Base-by-base conservation (phyloP, 2,797 vertebrate species). In the Myiothlypis chrysogaster region DNA sequence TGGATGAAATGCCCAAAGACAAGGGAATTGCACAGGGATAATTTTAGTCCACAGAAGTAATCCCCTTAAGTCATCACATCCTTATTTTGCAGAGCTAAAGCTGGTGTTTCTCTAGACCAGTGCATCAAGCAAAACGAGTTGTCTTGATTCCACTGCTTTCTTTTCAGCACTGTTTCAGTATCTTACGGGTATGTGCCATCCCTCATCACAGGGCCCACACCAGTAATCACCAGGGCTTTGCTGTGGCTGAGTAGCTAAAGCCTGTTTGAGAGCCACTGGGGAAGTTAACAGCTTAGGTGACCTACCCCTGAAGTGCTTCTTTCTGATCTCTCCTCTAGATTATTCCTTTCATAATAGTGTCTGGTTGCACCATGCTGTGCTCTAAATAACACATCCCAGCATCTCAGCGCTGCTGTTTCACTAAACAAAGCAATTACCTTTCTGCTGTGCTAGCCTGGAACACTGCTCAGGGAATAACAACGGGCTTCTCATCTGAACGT, bases 391-490 rank as follows among this genome's bases (percentile, higher is more conserved):
- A 93, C 66, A 73, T 83, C 70, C 76, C 77, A 39, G 79, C 44
- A 59, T 55, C 65, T 85, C 79, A 63, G 69, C 20, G 43, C 53
- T 2, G 0, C 83, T 28, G 32, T 89, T 90, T 79, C 88, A 76
- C 85, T 93, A 75, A 95, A 89, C 23, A 43, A 83, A 91, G 85
- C 73, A 94, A 94, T 94, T 91, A 86, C 56, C 73, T 91, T 88
- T 95, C 70, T 4, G 8, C 94, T 93, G 63, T 47, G 37, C 83
- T 82, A 59, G 80, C 65, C 85, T 57, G 91, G 87, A 91, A 76
- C 5, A 34, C 68, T 50, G 64, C 43, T 64, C 43, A 34, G 49
- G 60, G 64, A 93, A 73, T 80, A 91, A 81, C 73, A 88, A 66
- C 0, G 0, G 34, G 59, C 46, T 90, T 87, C 83, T 94, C 47